A percentile compares a stretch with the other conserved stretches of the same genome.
Conservation (phyloP, 2,797 vertebrate species). For the Mormyrus proboscirostris region DNA sequence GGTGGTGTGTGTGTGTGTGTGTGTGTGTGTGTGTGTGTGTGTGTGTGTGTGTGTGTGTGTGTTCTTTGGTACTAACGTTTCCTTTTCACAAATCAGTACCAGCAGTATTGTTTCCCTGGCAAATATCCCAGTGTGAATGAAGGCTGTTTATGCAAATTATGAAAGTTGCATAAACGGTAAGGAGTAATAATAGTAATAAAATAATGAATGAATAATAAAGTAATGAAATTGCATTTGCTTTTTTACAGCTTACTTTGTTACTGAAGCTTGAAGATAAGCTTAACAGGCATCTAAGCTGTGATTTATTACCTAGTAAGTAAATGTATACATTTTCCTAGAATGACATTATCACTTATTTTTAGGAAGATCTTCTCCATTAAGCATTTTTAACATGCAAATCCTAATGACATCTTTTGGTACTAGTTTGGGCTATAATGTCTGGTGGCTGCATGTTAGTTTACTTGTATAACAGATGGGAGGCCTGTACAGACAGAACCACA, state of each 20-base stretch:
- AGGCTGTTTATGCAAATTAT: not conserved
- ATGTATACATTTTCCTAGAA: not conserved
- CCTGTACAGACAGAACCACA: not conserved
- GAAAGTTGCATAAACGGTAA: too few relatives aligned
- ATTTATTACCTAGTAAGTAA: conserved; percentile 81
- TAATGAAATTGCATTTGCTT: not conserved
- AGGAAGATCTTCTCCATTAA: not conserved
- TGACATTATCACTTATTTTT: not conserved
- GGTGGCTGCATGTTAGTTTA: not conserved
- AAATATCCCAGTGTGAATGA: not conserved
- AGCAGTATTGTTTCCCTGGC: not conserved
- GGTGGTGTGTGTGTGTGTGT: not conserved
- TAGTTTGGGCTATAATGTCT: not conserved
- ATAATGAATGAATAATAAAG: too few relatives aligned
- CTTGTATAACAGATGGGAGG: not conserved
- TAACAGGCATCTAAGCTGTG: conserved; percentile 96
- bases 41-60: not conserved
- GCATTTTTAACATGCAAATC: not conserved
- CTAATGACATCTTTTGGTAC: not conserved
- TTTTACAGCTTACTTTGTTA: conserved; percentile 79
- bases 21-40: not conserved
- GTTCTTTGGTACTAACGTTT: not conserved
- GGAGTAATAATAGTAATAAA: too few relatives aligned
- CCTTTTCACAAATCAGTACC: not conserved
- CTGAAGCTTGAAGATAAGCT: conserved; percentile 96